Conservation (phyloP, 2,888 invertebrate genomes). For the Agrotis clavis region DNA sequence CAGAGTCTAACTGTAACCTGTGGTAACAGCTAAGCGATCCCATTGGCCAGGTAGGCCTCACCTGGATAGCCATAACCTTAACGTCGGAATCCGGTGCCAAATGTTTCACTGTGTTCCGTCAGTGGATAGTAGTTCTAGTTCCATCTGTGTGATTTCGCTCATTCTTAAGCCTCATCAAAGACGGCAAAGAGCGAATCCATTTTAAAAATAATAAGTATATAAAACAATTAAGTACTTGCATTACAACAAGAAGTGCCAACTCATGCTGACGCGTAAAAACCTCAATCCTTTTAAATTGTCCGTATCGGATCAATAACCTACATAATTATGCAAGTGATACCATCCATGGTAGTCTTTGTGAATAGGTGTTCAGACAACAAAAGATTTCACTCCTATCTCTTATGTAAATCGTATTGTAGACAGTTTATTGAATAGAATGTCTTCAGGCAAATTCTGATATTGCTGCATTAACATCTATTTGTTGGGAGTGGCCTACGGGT, state of each 20-base stretch:
- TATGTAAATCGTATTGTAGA: conserved; percentile 82
- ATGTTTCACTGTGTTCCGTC: no score
- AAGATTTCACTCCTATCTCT: conserved; percentile 83
- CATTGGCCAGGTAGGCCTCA: no score
- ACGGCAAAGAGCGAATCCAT: no score
- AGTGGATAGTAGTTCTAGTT: no score
- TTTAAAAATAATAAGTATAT: no score
- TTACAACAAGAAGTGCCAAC: conserved; percentile 18
- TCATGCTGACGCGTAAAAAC: conserved; percentile 37
- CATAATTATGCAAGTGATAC: conserved; percentile 74
- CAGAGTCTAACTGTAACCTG: no score
- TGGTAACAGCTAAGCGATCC: no score
- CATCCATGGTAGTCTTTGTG: conserved; percentile 75
- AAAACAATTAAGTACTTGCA: conserved; percentile 1
- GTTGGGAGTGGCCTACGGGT: conserved; percentile 77
- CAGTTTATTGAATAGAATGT: conserved; percentile 77
- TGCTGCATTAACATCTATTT: conserved; percentile 77
- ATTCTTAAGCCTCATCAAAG: no score
- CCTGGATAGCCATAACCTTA: no score
- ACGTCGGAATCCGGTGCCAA: no score
- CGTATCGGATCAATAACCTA: conserved; percentile 65
- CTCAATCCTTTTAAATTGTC: conserved; percentile 58
- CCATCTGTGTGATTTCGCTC: no score
- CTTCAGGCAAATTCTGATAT: conserved; percentile 76
- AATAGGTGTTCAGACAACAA: conserved; percentile 85